Evolutionary conservation across 2,888 invertebrate species (phyloP).

Genomic region (Amorpha juglandis): DNA sequence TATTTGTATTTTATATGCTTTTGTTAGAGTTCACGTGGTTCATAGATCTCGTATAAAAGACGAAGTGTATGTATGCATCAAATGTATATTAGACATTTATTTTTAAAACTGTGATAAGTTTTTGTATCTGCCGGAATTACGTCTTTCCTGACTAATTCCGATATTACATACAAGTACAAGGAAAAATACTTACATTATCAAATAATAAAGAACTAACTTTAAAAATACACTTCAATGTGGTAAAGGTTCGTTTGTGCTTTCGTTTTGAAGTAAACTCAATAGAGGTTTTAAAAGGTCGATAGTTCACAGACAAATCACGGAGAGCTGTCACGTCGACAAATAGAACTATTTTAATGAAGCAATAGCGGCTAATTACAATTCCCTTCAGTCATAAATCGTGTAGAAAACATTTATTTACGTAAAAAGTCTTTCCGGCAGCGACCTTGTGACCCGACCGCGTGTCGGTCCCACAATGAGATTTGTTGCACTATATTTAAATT

Average conservation of each 20-base stretch:
- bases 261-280: background rate
- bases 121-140: too few species aligned
- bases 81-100: too few species aligned
- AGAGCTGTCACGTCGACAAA: slow-evolving; percentile 65
- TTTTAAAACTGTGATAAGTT: too few species aligned
- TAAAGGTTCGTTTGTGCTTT: background rate
- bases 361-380: slow-evolving; percentile 68
- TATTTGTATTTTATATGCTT: slow-evolving; percentile 1
- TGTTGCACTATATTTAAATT: slow-evolving; percentile 21
- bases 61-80: background rate
- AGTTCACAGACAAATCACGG: slow-evolving; percentile 70
- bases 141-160: too few species aligned
- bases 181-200: background rate
- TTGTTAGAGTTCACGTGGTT: background rate
- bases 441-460: slow-evolving; percentile 40
- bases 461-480: slow-evolving; percentile 28
- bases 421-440: slow-evolving; percentile 52
- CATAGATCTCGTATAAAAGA: background rate
- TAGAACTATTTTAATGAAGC: slow-evolving; percentile 79
- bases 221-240: background rate
- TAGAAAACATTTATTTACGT: slow-evolving; percentile 53
- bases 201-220: background rate
- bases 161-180: too few species aligned
- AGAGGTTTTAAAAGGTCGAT: slow-evolving; percentile 48
- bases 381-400: slow-evolving; percentile 63